These are phyloP conservation scores for Neodiprion virginianus DNA, from an alignment of 1,140 invertebrate species.

Conservation along the genomic window DNA sequence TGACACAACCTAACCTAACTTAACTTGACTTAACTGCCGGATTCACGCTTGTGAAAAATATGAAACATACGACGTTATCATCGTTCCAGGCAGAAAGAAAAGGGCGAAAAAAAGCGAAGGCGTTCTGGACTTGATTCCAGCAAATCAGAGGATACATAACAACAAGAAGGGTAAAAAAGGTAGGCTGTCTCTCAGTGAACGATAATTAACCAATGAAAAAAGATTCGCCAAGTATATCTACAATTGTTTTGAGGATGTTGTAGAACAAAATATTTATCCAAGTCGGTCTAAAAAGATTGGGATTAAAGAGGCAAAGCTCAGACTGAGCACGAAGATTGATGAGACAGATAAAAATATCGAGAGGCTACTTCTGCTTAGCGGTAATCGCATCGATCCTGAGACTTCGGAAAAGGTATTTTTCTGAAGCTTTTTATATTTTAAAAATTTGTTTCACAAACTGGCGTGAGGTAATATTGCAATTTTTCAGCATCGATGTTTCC, in stretches of 20 bases:
- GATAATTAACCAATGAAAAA: background rate
- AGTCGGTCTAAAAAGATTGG: conserved; percentile 38
- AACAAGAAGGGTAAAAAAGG: conserved; percentile 38
- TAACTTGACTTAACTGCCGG: conserved; percentile 14
- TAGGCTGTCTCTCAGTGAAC: conserved; percentile 16
- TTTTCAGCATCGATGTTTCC: conserved; percentile 6
- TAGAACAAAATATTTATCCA: conserved; percentile 22
- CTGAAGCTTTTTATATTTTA: conserved; percentile 11
- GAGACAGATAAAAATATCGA: conserved; percentile 47
- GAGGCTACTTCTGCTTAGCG: conserved; percentile 45
- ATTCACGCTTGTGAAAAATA: conserved; percentile 14
- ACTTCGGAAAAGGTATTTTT: conserved; percentile 40
- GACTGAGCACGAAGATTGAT: conserved; percentile 36
- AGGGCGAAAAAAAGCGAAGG: conserved; percentile 29
- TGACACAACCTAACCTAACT: background rate
- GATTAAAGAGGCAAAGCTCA: conserved; percentile 43
- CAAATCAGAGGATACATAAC: conserved; percentile 38
- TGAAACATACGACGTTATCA: background rate
- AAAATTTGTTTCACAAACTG: background rate
- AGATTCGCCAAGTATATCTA: conserved; percentile 1
- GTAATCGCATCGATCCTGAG: conserved; percentile 29
- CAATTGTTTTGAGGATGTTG: background rate
- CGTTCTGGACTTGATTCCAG: conserved; percentile 43
- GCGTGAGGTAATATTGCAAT: conserved; percentile 10
- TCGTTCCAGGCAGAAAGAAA: conserved; percentile 8